Percentiles rank a stretch among this genome's conserved stretches.
These are phyloP conservation scores for Ostrea edulis DNA, from an alignment of 1,140 invertebrate species.

Conservation along the genomic window DNA sequence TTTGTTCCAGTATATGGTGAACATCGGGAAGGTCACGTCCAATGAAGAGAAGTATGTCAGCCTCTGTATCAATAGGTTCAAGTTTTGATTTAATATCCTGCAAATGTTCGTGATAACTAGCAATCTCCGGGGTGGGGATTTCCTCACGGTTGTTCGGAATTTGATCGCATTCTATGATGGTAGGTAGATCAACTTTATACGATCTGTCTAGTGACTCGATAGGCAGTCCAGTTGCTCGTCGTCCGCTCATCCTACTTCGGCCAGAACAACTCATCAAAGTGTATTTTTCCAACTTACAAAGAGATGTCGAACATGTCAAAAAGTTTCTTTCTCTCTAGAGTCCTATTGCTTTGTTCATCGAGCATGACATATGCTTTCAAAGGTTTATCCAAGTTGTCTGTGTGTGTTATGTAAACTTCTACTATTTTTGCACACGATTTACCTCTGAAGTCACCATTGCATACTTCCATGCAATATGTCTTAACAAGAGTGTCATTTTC, in stretches of 20 bases:
- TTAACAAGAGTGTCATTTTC: not conserved
- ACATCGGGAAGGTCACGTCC: conserved; percentile 42
- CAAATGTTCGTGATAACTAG: not conserved
- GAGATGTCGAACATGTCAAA: conserved; percentile 8
- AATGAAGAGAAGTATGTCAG: conserved; percentile 1
- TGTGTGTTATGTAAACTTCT: not conserved
- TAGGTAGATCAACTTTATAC: not conserved
- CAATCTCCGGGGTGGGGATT: conserved; percentile 41
- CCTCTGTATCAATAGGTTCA: not conserved
- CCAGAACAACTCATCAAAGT: conserved; percentile 23
- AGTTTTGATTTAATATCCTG: not conserved
- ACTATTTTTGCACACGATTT: conserved; percentile 42
- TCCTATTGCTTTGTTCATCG: conserved; percentile 43
- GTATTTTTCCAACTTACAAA: not conserved
- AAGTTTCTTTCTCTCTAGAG: not conserved
- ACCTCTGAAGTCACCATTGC: not conserved
- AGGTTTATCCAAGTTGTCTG: not conserved
- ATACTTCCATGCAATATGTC: conserved; percentile 26
- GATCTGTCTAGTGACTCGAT: conserved; percentile 21
- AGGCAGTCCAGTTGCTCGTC: not conserved
- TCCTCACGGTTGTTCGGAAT: conserved; percentile 20
- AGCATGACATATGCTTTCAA: conserved; percentile 9
- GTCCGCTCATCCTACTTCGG: not conserved
- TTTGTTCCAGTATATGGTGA: conserved; percentile 42
- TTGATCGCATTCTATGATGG: conserved; percentile 31